A percentile compares a stretch with the other conserved stretches of the same genome.
Conservation (phyloP, 2,113 vertebrate genomes). For the Sardina pilchardus region DNA sequence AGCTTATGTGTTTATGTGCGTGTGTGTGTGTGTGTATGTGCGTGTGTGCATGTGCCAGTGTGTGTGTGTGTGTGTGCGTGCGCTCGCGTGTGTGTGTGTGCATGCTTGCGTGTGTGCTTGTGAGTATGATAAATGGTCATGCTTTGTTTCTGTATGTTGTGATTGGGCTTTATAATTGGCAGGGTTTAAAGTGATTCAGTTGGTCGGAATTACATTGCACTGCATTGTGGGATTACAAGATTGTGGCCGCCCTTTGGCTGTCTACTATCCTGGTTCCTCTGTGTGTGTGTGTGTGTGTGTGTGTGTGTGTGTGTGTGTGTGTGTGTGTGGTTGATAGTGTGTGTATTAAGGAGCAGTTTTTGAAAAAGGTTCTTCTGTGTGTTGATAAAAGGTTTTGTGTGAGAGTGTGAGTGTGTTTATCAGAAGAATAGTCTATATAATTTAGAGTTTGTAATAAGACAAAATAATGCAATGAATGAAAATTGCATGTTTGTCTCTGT, state of each 20-base stretch:
- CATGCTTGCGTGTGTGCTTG: not conserved
- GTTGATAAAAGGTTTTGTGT: not conserved
- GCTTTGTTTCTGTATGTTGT: not conserved
- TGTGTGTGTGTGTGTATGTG: not conserved
- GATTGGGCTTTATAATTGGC: too few relatives aligned
- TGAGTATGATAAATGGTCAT: not conserved
- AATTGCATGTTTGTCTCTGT: not conserved
- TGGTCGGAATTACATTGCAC: too few relatives aligned
- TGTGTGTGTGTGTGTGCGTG: not conserved
- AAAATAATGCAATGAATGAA: too few relatives aligned
- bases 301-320: not conserved
- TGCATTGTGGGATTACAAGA: too few relatives aligned
- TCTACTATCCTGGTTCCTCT: not conserved
- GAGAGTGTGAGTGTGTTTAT: not conserved
- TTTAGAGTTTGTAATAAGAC: too few relatives aligned
- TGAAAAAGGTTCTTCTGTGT: not conserved
- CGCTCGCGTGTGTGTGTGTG: not conserved
- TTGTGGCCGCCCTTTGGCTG: too few relatives aligned
- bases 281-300: not conserved
- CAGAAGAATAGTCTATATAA: too few relatives aligned
- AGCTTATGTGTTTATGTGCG: not conserved
- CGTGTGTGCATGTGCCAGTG: not conserved
- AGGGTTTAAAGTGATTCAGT: too few relatives aligned
- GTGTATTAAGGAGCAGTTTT: too few relatives aligned
- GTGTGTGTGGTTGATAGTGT: not conserved